Conservation (phyloP, 2,113 vertebrate species). For the Xenopus tropicalis region UCB_Xtro_10.0 CM004449.2:97963001-97963500, state of each 20-base stretch:
- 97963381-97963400: conserved; percentile 1
- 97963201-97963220: conserved; percentile 1
- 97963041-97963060: not conserved
- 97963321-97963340: not conserved
- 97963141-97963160: conserved; percentile 7
- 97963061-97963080: conserved; percentile 34
- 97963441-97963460: not conserved
- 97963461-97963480: too few species aligned
- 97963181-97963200: conserved; percentile 17
- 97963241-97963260: not conserved
- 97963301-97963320: not conserved
- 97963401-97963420: conserved; percentile 1
- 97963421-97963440: conserved; percentile 17
- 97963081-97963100: conserved; percentile 16
- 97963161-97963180: conserved; percentile 10
- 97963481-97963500: too few species aligned
- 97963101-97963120: conserved; percentile 19
- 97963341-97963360: not conserved
- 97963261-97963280: not conserved
- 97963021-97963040: not conserved
- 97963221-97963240: conserved; percentile 12
- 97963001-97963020: conserved; percentile 2
- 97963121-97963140: conserved; percentile 7
- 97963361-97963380: conserved; percentile 23
- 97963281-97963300: not conserved